Evolutionary conservation across 2,797 vertebrate genomes (phyloP).

Genomic region (Picus viridis): DNA sequence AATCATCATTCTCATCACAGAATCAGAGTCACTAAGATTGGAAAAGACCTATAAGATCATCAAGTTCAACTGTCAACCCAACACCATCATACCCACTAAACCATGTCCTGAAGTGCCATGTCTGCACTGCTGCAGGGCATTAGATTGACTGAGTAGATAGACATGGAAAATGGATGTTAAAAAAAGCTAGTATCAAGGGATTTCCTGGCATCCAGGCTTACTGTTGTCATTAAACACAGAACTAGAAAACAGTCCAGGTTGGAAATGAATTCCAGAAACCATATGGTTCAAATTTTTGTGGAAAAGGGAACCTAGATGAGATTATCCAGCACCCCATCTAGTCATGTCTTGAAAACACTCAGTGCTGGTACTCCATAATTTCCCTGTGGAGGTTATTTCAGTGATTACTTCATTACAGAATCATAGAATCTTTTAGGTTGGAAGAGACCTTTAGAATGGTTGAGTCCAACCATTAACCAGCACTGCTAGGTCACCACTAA

Average conservation of each 20-base stretch:
- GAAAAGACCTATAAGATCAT: too few species aligned
- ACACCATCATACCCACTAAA: too few species aligned
- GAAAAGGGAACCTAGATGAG: not conserved
- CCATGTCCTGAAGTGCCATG: too few species aligned
- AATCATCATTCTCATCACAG: not conserved
- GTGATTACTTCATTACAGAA: not conserved
- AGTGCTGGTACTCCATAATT: not conserved
- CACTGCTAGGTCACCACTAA: too few species aligned
- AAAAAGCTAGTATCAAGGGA: not conserved
- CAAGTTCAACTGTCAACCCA: too few species aligned
- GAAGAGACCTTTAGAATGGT: too few species aligned
- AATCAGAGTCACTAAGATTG: not conserved
- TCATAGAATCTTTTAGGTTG: too few species aligned
- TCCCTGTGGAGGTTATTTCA: not conserved
- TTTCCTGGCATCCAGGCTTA: not conserved
- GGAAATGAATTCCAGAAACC: not conserved
- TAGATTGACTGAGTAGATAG: too few species aligned
- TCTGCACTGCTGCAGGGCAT: too few species aligned
- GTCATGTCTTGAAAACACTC: not conserved
- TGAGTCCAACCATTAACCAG: too few species aligned
- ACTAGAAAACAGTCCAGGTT: not conserved
- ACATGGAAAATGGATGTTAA: not conserved
- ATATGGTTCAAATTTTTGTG: not conserved
- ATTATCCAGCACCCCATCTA: not conserved
- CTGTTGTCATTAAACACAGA: rapidly evolving